Base-by-base conservation (phyloP, 1,140 invertebrate species). In the Propsilocerus akamusi region DNA sequence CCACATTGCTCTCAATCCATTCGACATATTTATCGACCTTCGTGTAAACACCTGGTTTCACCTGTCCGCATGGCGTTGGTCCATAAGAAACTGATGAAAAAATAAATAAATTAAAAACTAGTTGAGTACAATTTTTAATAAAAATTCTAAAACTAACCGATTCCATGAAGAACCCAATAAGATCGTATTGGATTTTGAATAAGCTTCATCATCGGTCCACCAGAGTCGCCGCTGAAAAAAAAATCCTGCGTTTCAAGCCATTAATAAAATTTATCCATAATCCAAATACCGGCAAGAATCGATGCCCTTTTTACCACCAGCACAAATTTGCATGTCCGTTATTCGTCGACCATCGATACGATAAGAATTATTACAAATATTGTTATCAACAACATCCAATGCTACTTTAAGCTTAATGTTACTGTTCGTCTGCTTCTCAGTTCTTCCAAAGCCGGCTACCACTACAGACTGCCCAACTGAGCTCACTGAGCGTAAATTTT, bases 1-100 rank as follows among this genome's bases (percentile, higher is more conserved):
- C 41, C 14, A 67, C 54, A 52, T 59, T 59, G 55, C 68, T 64
- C 51, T 69, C 49, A 46, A 85, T 82, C 81, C 81, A 85, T 7
- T 71, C 65, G 0, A 80, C 59, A 52, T 74, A 83, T 37, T 74
- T 63, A 2, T 64, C 54, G 1, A 81, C 72, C 47, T 70, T 75
- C 0, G 81, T 75, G 53, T 85, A 86, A 10, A 85, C 72, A 2
- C 76, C 82, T 0, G 82, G 80, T 60, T 70, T 73, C 20, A 66
- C 63, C 53, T 69, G 67, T 1, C 78, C 81, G 56, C 81, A 85
- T 0, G 71, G 64, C 0, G 72, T 69, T 0, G 76, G 73, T 2
- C 85, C 86, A 60, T 83, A 82, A 0, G 80, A 83, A 0, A 83
- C 80, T n/a, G n/a, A n/a, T n/a, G n/a, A n/a, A n/a, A n/a, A n/a